A percentile compares a stretch with the other conserved stretches of the same genome.
phyloP scores from a whole-genome alignment of 2,113 vertebrate species.

The Tragelaphus strepsiceros region DNA sequence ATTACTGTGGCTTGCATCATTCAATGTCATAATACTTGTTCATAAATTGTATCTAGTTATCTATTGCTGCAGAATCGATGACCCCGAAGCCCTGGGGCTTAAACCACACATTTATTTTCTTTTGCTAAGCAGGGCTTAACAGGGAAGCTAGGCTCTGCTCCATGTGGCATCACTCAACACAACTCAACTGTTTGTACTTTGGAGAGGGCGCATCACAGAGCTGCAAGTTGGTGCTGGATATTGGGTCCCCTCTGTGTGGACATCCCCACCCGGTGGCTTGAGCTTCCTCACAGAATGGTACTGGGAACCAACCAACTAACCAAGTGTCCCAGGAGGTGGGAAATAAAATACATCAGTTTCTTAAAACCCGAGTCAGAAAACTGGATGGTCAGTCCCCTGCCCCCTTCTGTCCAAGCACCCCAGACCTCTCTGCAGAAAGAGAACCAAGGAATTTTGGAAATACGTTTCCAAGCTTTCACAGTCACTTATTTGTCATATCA shows the following conservation, averaged over 20 bases:
- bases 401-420: rapidly evolving
- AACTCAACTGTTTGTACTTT: not conserved
- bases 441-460: not conserved
- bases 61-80: not conserved
- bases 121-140: not conserved
- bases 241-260: rapidly evolving
- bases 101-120: not conserved
- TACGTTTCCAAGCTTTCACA: not conserved
- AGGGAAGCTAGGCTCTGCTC: not conserved
- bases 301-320: not conserved
- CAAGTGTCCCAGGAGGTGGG: not conserved
- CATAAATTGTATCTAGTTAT: too few relatives aligned
- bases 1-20: not conserved
- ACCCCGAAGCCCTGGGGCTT: not conserved
- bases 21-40: not conserved
- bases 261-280: not conserved
- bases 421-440: not conserved
- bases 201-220: rapidly evolving
- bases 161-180: not conserved
- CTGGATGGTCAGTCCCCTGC: not conserved
- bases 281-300: not conserved
- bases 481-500: rapidly evolving
- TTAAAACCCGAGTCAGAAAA: not conserved
- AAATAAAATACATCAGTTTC: not conserved
- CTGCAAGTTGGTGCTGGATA: not conserved